phyloP scores from a whole-genome alignment of 2,113 vertebrate species.

The Neopipo cinnamomea region DNA sequence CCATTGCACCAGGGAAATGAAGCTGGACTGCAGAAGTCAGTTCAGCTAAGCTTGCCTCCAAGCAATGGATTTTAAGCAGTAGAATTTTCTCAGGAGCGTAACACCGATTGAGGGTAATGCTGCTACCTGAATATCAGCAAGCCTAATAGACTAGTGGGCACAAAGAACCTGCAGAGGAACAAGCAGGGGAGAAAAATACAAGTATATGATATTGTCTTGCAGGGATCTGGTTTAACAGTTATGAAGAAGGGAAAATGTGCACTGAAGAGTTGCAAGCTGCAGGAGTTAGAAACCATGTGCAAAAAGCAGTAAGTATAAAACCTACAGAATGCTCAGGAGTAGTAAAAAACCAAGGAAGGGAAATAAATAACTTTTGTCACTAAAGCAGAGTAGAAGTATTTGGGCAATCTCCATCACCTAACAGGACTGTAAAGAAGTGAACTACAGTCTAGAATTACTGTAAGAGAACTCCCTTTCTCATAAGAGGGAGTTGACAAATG shows the following conservation, averaged over 20 bases:
- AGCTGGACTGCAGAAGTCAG: background rate
- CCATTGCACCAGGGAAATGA: background rate
- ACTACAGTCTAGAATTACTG: background rate
- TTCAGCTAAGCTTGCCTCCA: background rate
- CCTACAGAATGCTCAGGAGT: background rate
- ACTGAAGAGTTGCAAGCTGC: background rate
- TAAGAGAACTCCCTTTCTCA: background rate
- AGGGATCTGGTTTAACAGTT: background rate
- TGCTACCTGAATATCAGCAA: background rate
- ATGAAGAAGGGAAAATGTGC: background rate
- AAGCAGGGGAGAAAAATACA: background rate
- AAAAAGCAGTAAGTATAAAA: background rate
- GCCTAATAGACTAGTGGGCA: rapidly evolving
- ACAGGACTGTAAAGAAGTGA: background rate
- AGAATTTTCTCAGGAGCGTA: background rate
- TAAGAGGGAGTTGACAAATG: background rate
- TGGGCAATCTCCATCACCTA: background rate
- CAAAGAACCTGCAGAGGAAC: background rate
- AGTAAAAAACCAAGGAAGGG: background rate
- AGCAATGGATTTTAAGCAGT: background rate
- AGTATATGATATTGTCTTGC: background rate
- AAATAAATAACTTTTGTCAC: background rate
- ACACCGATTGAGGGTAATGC: background rate
- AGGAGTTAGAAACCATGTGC: background rate
- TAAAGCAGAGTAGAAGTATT: background rate